phyloP scores from a whole-genome alignment of 2,888 invertebrate species.

The Drosophila atroscutellata region DNA sequence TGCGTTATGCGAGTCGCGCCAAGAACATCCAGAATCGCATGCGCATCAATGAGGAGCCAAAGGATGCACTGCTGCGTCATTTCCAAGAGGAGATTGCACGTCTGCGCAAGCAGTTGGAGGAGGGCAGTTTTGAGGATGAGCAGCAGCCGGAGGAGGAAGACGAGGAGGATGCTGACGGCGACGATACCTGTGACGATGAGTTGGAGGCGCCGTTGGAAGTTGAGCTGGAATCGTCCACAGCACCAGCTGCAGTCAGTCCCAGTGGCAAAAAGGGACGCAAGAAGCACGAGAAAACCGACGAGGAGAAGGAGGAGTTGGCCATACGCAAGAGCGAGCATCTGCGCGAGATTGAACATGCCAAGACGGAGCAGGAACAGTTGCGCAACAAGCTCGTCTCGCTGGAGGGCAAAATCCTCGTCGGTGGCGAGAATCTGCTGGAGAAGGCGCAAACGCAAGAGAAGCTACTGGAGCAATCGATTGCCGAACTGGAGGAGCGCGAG shows the following conservation, averaged over 20 bases:
- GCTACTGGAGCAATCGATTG: conserved; percentile 94
- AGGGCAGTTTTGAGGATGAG: conserved; percentile 86
- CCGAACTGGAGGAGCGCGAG: conserved; percentile 91
- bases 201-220: conserved; percentile 70
- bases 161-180: conserved; percentile 80
- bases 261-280: conserved; percentile 85
- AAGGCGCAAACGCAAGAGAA: conserved; percentile 97
- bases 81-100: conserved; percentile 99
- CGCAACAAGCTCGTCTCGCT: conserved; percentile 94
- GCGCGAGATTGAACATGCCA: conserved; percentile 91
- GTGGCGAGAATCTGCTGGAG: conserved; percentile 98
- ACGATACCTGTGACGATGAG: conserved; percentile 80
- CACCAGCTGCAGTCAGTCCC: conserved; percentile 80
- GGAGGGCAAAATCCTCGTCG: conserved; percentile 98
- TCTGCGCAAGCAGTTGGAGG: conserved; percentile 93
- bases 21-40: conserved; percentile 99
- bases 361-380: conserved; percentile 92
- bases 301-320: conserved; percentile 89
- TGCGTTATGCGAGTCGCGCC: conserved; percentile 98
- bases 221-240: conserved; percentile 86
- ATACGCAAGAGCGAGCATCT: conserved; percentile 89
- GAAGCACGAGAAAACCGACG: conserved; percentile 85
- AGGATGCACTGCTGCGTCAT: conserved; percentile 96
- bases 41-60: conserved; percentile 98
- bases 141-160: conserved; percentile 49